Evolutionary conservation across 2,888 invertebrate genomes (phyloP), one percentile per base, ranked within the genome.

Genomic region (Zaprionus obscuricornis): DNA sequence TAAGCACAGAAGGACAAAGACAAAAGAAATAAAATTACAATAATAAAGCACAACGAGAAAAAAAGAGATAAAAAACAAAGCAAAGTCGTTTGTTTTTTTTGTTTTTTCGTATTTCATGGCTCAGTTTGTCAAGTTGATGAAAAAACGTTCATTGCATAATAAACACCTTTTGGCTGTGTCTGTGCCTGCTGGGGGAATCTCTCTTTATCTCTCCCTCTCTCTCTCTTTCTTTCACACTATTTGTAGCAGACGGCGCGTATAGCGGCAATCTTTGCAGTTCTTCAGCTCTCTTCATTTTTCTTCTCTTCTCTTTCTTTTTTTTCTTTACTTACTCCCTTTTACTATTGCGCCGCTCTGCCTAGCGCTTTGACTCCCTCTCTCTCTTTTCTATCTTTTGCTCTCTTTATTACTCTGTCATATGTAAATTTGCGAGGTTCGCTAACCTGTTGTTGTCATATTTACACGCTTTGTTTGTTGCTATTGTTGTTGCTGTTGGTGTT

Each of bases 111-210:
- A 47, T 57, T 74, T 77, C 78, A 74, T 54, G 67, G 75, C 73
- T 81, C 64, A 54, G 70, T 72, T 82, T 82, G 83, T 76, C 78
- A 86, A 73, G 81, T 85, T 82, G 74, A 76, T 74, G 78, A 84
- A 79, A 71, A 71, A 76, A 88, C 87, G 88, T 66, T 78, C 58
- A 84, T 88, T 88, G 89, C 89, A 89, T 89, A 89, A 88, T 87
- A 88, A 89, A 81, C 87, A 87, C 83, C 84, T 76, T 67, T 67
- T 49, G 45, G 62, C 26, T 16, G 27, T 17, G 43, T 31, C 42
- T 54, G 31, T n/a, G n/a, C n/a, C n/a, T n/a, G n/a, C n/a, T 46
- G 6, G 24, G 27, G n/a, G 51, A 10, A n/a, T n/a, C n/a, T n/a
- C n/a, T n/a, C 46, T 62, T 55, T 52, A 64, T 52, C 59, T 47